Conservation (phyloP, 1,140 invertebrate species). For the Drosophila novamexicana region DNA sequence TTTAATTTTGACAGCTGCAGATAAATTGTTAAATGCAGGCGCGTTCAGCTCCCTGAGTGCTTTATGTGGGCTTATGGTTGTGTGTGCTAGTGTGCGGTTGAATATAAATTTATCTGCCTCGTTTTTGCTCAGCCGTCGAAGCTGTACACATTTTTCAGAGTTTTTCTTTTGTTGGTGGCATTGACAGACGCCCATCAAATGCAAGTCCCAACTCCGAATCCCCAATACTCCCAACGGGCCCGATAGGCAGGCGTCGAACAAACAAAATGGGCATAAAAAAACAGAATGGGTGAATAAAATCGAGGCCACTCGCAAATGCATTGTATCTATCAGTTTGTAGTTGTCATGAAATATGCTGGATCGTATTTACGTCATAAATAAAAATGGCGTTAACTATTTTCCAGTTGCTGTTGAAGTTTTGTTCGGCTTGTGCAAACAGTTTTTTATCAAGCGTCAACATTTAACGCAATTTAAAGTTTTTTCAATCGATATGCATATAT, state of each 20-base stretch:
- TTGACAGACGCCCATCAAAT: slow-evolving; percentile 78
- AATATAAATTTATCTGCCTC: slow-evolving; percentile 75
- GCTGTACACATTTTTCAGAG: slow-evolving; percentile 71
- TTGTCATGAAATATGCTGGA: slow-evolving; percentile 72
- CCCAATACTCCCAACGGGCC: slow-evolving; percentile 2
- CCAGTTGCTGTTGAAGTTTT: slow-evolving; percentile 36
- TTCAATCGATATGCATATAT: slow-evolving; percentile 13
- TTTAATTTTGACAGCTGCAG: slow-evolving; percentile 84
- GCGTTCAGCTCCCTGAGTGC: slow-evolving; percentile 74
- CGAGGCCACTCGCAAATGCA: slow-evolving; percentile 71
- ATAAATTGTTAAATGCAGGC: slow-evolving; percentile 84
- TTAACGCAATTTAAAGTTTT: slow-evolving; percentile 72
- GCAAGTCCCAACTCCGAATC: slow-evolving; percentile 44
- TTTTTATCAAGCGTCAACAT: slow-evolving; percentile 63
- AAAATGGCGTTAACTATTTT: slow-evolving; percentile 78
- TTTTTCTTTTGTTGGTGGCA: slow-evolving; percentile 78
- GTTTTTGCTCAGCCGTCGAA: slow-evolving; percentile 65
- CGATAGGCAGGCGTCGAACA: slow-evolving; percentile 51
- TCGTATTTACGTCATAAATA: slow-evolving; percentile 79
- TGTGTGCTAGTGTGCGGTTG: slow-evolving; percentile 50
- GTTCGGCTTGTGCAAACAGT: slow-evolving; percentile 41
- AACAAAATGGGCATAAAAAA: slow-evolving; percentile 25
- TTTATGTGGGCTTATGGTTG: slow-evolving; percentile 77
- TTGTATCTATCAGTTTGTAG: slow-evolving; percentile 78
- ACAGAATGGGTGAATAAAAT: slow-evolving; percentile 20